These are phyloP conservation scores for Panagrolaimus sp. DNA, from an alignment of 1,140 invertebrate species.

Conservation along the genomic window DNA sequence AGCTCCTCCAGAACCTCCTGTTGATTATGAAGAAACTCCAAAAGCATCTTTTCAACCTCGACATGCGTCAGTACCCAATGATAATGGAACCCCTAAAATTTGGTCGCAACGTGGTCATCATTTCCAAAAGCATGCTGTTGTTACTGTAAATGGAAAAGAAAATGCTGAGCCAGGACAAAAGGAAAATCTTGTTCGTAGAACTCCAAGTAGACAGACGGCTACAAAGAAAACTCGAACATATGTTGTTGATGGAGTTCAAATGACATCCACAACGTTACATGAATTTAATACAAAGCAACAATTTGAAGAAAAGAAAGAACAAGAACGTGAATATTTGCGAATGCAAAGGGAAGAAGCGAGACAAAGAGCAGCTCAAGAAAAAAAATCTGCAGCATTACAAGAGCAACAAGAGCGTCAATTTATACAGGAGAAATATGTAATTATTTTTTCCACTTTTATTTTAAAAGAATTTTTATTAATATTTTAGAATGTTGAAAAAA, in stretches of 20 bases:
- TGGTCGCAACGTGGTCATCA: neutral
- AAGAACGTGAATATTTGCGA: slow-evolving; percentile 53
- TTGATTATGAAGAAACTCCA: slow-evolving; percentile 47
- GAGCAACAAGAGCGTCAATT: slow-evolving; percentile 48
- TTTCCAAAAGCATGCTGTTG: neutral
- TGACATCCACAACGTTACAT: slow-evolving; percentile 55
- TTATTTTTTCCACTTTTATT: slow-evolving; percentile 18
- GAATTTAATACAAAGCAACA: slow-evolving; percentile 54
- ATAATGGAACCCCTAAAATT: slow-evolving; percentile 3
- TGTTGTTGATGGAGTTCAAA: slow-evolving; percentile 49
- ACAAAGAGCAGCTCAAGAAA: slow-evolving; percentile 38
- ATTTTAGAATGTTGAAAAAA: slow-evolving; percentile 71
- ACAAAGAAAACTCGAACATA: slow-evolving; percentile 54
- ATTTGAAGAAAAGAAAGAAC: slow-evolving; percentile 44
- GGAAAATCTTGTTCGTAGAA: slow-evolving; percentile 8
- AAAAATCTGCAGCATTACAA: slow-evolving; percentile 33
- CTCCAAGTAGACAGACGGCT: slow-evolving; percentile 47
- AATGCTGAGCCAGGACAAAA: neutral
- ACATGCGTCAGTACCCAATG: neutral
- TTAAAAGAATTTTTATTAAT: neutral
- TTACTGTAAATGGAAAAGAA: slow-evolving; percentile 6
- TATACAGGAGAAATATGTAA: slow-evolving; percentile 38
- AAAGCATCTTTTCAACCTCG: slow-evolving; percentile 16
- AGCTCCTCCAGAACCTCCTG: slow-evolving; percentile 56
- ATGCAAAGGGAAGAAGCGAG: slow-evolving; percentile 56